phyloP scores from a whole-genome alignment of 2,888 invertebrate genomes.

The Plebejus argus region DNA sequence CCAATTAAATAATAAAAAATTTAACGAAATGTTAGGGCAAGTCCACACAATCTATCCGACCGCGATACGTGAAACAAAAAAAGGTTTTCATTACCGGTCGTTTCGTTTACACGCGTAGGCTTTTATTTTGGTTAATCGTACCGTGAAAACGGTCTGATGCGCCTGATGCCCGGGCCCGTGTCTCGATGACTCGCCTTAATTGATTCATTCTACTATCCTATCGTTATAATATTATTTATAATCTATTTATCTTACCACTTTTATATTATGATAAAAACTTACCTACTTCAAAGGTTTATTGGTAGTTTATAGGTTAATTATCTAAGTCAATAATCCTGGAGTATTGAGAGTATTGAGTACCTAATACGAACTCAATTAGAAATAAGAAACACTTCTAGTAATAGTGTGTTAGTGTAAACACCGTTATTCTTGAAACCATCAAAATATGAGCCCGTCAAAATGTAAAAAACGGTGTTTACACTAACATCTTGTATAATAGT shows the following conservation, averaged over 20 bases:
- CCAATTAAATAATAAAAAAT: background rate
- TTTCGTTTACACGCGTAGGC: slow-evolving; percentile 57
- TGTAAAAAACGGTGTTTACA: no score
- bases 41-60: slow-evolving; percentile 45
- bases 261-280: background rate
- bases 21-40: slow-evolving; percentile 33
- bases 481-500: no score
- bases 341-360: no score
- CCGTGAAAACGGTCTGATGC: slow-evolving; percentile 46
- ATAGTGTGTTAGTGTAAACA: no score
- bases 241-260: background rate
- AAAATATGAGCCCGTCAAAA: no score
- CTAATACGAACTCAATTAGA: no score
- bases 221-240: background rate
- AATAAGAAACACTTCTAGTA: background rate
- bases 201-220: slow-evolving; percentile 46
- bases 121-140: slow-evolving; percentile 59
- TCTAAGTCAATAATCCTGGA: background rate
- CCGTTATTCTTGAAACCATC: no score
- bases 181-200: slow-evolving; percentile 46
- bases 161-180: slow-evolving; percentile 33
- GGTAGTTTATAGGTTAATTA: background rate
- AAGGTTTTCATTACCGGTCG: slow-evolving; percentile 62
- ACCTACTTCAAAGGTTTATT: no score
- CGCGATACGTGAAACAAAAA: slow-evolving; percentile 48